Conservation (phyloP, 2,888 invertebrate species). For the Athalia cordata region DNA sequence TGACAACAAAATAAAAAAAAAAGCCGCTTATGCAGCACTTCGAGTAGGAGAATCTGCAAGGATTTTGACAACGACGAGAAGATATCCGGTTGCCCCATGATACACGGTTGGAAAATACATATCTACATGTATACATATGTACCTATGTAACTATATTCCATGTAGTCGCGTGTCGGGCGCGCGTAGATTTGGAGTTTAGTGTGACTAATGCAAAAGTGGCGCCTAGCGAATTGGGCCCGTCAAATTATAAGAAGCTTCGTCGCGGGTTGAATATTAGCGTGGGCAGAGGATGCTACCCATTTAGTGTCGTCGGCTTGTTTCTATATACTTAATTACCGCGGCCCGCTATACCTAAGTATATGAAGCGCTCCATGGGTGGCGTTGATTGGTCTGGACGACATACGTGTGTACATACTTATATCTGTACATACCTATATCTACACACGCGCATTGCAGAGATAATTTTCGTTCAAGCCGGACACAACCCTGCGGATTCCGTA, state of each 20-base stretch:
- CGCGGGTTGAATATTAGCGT: constrained; percentile 51
- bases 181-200: constrained; percentile 19
- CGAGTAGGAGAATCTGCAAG: no score
- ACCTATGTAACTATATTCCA: neutral
- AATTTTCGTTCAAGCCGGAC: neutral
- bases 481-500: constrained; percentile 63
- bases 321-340: constrained; percentile 34
- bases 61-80: no score
- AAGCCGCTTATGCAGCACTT: no score
- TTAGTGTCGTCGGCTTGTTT: constrained; percentile 52
- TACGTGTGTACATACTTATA: neutral
- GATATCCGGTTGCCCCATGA: no score
- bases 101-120: neutral
- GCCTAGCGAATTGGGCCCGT: constrained; percentile 52
- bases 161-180: constrained; percentile 31
- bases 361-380: constrained; percentile 52
- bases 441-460: neutral
- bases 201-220: constrained; percentile 51
- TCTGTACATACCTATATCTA: neutral
- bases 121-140: neutral
- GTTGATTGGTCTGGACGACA: constrained; percentile 42
- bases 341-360: neutral
- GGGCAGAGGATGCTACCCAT: constrained; percentile 70
- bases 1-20: no score
- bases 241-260: constrained; percentile 33